Evolutionary conservation across 1,140 invertebrate genomes (phyloP).

Genomic region (Bombus terrestris): DNA sequence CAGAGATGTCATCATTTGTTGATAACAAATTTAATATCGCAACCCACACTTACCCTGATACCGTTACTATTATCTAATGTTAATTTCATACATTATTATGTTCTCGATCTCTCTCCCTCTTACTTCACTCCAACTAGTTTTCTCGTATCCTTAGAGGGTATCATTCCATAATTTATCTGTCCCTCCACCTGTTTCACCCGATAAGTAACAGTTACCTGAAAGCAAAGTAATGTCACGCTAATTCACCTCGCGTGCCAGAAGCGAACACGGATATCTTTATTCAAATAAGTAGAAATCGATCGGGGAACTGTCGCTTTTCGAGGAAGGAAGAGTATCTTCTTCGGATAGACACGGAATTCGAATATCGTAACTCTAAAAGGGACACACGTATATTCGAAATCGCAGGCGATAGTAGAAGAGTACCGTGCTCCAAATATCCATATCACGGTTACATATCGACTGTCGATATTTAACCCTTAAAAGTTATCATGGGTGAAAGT

Average conservation of each 20-base stretch:
- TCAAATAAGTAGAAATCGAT: slow-evolving; percentile 47
- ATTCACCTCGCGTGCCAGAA: neutral
- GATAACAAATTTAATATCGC: neutral
- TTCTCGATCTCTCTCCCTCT: neutral
- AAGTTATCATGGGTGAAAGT: neutral
- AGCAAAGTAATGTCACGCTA: slow-evolving; percentile 15
- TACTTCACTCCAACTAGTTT: neutral
- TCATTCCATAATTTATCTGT: neutral
- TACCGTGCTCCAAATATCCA: too few relatives aligned
- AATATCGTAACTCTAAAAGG: neutral
- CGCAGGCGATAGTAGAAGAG: too few relatives aligned
- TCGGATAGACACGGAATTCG: neutral
- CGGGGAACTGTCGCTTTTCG: slow-evolving; percentile 19
- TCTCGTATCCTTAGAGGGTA: too few relatives aligned
- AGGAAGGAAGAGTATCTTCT: neutral
- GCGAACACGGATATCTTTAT: slow-evolving; percentile 4
- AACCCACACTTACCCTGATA: neutral
- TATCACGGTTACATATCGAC: slow-evolving; percentile 9
- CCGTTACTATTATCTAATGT: slow-evolving; percentile 1
- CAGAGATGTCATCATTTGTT: too few relatives aligned
- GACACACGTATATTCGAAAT: neutral
- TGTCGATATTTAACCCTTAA: slow-evolving; percentile 11
- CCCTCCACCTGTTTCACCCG: neutral
- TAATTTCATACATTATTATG: neutral
- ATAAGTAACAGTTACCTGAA: neutral